These are phyloP conservation scores for Microcaecilia unicolor DNA, from an alignment of 2,797 vertebrate species.

Conservation along the genomic window DNA sequence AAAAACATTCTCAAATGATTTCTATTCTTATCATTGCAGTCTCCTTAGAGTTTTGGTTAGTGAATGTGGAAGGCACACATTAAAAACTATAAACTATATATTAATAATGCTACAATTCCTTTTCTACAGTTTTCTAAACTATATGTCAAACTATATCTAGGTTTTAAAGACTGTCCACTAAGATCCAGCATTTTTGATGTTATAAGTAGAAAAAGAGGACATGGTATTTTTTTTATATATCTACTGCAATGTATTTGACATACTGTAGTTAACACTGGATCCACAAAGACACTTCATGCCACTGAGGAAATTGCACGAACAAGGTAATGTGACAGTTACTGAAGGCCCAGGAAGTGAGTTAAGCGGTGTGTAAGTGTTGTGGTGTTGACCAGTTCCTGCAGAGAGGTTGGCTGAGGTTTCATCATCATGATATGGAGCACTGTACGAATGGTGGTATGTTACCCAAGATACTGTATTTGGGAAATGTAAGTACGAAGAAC, in stretches of 20 bases:
- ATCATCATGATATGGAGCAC: slow-evolving; percentile 11
- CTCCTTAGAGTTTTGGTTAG: slow-evolving; percentile 21
- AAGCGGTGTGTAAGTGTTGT: slow-evolving; percentile 2
- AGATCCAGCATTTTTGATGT: not conserved
- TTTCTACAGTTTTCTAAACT: not conserved
- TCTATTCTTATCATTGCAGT: slow-evolving; percentile 4
- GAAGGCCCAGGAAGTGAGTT: slow-evolving; percentile 7
- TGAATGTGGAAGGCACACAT: too few relatives aligned
- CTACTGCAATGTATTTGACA: slow-evolving; percentile 50
- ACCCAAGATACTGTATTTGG: slow-evolving; percentile 7
- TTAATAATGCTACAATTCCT: slow-evolving; percentile 7
- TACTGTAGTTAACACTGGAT: slow-evolving; percentile 67
- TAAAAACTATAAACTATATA: not conserved
- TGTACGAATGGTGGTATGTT: not conserved
- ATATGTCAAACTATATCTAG: slow-evolving; percentile 11
- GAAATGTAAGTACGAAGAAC: not conserved
- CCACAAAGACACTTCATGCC: slow-evolving; percentile 60
- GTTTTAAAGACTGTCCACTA: slow-evolving; percentile 10
- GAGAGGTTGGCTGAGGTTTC: slow-evolving; percentile 7
- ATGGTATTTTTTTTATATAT: slow-evolving; percentile 40
- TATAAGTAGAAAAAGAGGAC: slow-evolving; percentile 7
- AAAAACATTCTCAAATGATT: too few relatives aligned
- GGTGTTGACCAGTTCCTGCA: slow-evolving; percentile 13
- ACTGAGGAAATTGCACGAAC: slow-evolving; percentile 53
- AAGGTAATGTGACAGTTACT: slow-evolving; percentile 27